phyloP scores from a whole-genome alignment of 1,140 invertebrate species.

The Oncopodura yosiiana region DNA sequence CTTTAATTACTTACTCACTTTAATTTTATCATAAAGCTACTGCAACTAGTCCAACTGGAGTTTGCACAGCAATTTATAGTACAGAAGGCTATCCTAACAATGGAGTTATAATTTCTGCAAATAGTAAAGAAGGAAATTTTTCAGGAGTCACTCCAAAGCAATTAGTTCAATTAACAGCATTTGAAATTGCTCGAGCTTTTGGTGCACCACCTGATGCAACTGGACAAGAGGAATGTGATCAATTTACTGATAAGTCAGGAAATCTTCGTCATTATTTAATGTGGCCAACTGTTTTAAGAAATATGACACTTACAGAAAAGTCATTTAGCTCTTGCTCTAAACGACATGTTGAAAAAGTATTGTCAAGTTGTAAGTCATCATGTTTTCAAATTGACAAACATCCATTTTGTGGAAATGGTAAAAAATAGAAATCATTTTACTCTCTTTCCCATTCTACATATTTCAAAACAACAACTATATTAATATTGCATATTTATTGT shows the following conservation, averaged over 20 bases:
- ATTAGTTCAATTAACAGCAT: constrained; percentile 28
- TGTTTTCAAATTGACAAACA: constrained; percentile 27
- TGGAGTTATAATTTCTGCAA: constrained; percentile 29
- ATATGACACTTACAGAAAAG: constrained; percentile 21
- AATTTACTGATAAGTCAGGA: constrained; percentile 9
- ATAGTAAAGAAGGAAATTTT: constrained; percentile 17
- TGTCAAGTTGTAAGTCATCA: constrained; percentile 23
- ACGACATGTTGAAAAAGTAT: background rate
- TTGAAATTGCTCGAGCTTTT: constrained; percentile 29
- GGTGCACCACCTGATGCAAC: constrained; percentile 20
- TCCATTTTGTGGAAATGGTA: constrained; percentile 35
- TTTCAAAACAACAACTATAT: background rate
- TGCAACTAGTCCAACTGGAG: constrained; percentile 1
- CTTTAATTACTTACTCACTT: background rate
- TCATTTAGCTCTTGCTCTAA: constrained; percentile 25
- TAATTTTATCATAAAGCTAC: background rate
- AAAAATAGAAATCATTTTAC: background rate
- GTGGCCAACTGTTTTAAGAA: constrained; percentile 29
- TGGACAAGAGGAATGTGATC: constrained; percentile 28
- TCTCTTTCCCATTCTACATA: background rate
- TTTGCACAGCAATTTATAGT: constrained; percentile 19
- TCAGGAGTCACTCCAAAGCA: constrained; percentile 13
- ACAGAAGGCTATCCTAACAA: constrained; percentile 16
- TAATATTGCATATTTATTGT: background rate
- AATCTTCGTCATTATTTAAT: constrained; percentile 21